These are phyloP conservation scores for Mizuhopecten yessoensis DNA, from an alignment of 1,140 invertebrate genomes.

Conservation along the genomic window DNA sequence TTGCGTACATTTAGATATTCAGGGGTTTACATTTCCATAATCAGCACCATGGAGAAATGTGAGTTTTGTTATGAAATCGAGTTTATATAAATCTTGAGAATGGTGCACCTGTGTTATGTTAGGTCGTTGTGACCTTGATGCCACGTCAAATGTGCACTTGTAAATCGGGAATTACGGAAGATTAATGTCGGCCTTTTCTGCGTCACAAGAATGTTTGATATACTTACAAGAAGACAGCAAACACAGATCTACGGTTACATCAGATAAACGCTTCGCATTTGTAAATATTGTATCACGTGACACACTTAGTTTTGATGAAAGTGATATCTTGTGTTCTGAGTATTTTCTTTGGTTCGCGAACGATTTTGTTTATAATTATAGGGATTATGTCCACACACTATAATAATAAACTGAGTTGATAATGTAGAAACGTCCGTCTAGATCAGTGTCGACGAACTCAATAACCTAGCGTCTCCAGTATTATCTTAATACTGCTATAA, in stretches of 20 bases:
- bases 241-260: constrained; percentile 32
- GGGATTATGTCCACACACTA: constrained; percentile 7
- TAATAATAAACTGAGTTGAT: constrained; percentile 7
- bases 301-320: constrained; percentile 33
- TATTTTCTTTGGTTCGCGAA: constrained; percentile 34
- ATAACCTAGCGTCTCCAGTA: neutral
- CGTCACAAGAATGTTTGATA: constrained; percentile 38
- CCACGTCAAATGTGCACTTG: constrained; percentile 30
- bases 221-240: constrained; percentile 33
- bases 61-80: constrained; percentile 27
- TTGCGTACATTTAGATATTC: neutral
- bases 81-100: constrained; percentile 36
- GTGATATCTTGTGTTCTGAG: constrained; percentile 16
- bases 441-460: neutral
- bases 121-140: neutral
- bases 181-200: constrained; percentile 19
- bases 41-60: neutral
- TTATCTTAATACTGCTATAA: neutral
- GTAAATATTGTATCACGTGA: constrained; percentile 39
- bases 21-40: neutral
- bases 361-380: constrained; percentile 21
- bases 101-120: constrained; percentile 31
- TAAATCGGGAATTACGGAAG: constrained; percentile 21
- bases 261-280: constrained; percentile 8
- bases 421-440: neutral